Percentiles rank a stretch among this genome's conserved stretches.
Conservation (phyloP, 2,113 vertebrate genomes). For the Thunnus maccoyii region DNA sequence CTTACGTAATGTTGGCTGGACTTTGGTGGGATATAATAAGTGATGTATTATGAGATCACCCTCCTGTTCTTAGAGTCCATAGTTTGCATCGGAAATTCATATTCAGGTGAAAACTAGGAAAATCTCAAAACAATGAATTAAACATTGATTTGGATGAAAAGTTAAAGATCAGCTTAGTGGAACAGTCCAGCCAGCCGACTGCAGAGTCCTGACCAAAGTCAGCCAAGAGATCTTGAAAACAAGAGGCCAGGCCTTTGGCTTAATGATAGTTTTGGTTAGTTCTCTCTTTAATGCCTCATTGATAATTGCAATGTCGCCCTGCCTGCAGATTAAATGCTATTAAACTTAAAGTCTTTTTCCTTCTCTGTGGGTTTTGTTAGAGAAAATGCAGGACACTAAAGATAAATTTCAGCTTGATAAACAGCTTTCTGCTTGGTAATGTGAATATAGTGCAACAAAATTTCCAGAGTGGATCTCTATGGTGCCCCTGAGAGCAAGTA, state of each 20-base stretch:
- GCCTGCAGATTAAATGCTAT: slow-evolving; percentile 4
- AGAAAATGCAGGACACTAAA: neutral
- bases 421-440: neutral
- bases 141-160: slow-evolving; percentile 7
- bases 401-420: neutral
- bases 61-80: slow-evolving; percentile 12
- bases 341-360: neutral
- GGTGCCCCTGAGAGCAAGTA: too few species aligned
- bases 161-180: neutral
- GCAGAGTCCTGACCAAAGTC: neutral
- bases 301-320: slow-evolving; percentile 10
- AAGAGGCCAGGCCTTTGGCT: slow-evolving; percentile 1
- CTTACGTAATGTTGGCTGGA: slow-evolving; percentile 31
- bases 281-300: slow-evolving; percentile 24
- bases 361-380: neutral
- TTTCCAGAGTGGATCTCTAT: too few species aligned
- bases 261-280: slow-evolving; percentile 25
- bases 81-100: slow-evolving; percentile 6
- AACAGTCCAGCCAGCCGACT: neutral
- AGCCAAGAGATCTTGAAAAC: neutral
- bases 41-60: slow-evolving; percentile 41
- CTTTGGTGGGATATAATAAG: slow-evolving; percentile 11
- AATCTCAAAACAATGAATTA: slow-evolving; percentile 10
- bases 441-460: too few species aligned
- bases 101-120: slow-evolving; percentile 4